These are phyloP conservation scores for Eucera pruinosa DNA, from an alignment of 2,888 invertebrate genomes.

Conservation along the genomic window DNA sequence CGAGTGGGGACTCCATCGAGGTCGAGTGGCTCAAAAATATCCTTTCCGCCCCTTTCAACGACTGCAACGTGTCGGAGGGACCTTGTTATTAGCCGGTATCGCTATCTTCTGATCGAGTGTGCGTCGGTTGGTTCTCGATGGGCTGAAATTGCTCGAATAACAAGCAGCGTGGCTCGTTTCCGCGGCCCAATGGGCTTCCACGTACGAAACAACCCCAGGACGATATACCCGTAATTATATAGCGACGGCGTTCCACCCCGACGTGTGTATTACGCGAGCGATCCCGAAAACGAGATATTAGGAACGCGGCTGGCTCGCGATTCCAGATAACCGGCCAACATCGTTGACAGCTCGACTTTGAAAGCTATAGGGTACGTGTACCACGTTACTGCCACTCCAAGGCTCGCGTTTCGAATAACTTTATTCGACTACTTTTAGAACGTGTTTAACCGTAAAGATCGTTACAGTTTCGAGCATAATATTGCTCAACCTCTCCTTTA, in stretches of 20 bases:
- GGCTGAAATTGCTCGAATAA: slow-evolving; percentile 63
- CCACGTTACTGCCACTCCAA: no score
- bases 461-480: no score
- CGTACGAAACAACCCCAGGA: slow-evolving; percentile 58
- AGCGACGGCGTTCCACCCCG: slow-evolving; percentile 45
- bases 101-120: slow-evolving; percentile 61
- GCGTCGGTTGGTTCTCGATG: slow-evolving; percentile 39
- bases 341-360: slow-evolving; percentile 43
- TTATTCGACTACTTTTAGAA: no score
- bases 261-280: slow-evolving; percentile 44
- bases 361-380: neutral
- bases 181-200: slow-evolving; percentile 53
- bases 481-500: no score
- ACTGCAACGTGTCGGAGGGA: slow-evolving; percentile 26
- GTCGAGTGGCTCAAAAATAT: slow-evolving; percentile 3
- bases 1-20: neutral
- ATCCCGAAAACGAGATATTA: slow-evolving; percentile 57
- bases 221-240: slow-evolving; percentile 64
- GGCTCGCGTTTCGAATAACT: no score
- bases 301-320: slow-evolving; percentile 31
- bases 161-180: slow-evolving; percentile 58
- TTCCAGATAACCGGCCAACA: slow-evolving; percentile 42
- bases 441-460: no score
- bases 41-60: slow-evolving; percentile 3
- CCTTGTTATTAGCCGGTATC: slow-evolving; percentile 48